Evolutionary conservation across 2,888 invertebrate species (phyloP), one percentile per base, ranked within the genome.

Genomic region (Campoplex capitator): DNA sequence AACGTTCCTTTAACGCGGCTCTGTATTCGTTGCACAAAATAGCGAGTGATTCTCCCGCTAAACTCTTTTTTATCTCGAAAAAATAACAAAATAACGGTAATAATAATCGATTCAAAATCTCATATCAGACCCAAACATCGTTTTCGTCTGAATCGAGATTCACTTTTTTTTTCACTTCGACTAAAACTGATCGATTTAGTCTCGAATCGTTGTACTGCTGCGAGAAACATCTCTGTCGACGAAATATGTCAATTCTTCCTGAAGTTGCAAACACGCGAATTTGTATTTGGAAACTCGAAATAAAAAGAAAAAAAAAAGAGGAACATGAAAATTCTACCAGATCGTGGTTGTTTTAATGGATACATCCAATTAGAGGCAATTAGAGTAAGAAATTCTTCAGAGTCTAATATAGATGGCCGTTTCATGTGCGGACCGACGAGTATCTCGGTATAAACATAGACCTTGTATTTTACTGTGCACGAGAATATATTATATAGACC

Each of bases 331-430:
- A 16, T 28, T 62, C 28, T 28, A 32, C 16, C 13, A 32, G 62
- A 62, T 16, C 16, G 62, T 62, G 62, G 6, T 16, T 16, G 62
- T 62, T 62, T 23, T 32, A 62, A 62, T 67, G 42, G 42, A 48
- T 77, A 48, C 7, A 65, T 32, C 48, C 42, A 67, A 67, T 67
- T 77, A 77, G 38, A 67, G n/a, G 51, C 51, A 77, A 62, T 77
- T 51, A 77, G 48, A 62, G 77, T 35, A 51, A 67, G 38, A 67
- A 67, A n/a, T 67, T 38, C 38, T 67, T 67, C 42, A 62, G 32
- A 32, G 62, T 62, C 62, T 62, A 62, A 62, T 76, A 76, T 76
- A 62, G 58, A 62, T 62, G 62, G 62, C 32, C 62, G 62, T 16
- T 32, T 62, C 62, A 76, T 28, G 76, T 76, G 62, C 62, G 23